Percentiles rank a stretch among this genome's conserved stretches.
phyloP scores from a whole-genome alignment of 2,797 vertebrate species.

The Mormyrops attenuatus region DNA sequence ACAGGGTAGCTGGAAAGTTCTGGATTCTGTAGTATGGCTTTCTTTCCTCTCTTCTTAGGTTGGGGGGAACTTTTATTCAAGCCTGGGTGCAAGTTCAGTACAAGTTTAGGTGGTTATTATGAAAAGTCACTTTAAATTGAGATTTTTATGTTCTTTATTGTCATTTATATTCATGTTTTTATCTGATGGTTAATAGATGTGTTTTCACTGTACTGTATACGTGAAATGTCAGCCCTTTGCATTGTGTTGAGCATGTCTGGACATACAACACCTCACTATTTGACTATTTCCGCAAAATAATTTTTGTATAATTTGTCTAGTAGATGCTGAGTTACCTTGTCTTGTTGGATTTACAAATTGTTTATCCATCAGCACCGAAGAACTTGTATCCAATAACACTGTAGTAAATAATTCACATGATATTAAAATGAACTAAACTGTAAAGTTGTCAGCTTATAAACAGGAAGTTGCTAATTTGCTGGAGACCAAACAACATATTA shows the following conservation, averaged over 20 bases:
- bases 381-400: background rate
- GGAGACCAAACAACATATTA: background rate
- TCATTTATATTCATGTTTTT: background rate
- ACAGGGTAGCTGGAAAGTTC: constrained; percentile 46
- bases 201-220: background rate
- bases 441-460: background rate
- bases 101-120: constrained; percentile 34
- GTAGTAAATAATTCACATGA: background rate
- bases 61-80: constrained; percentile 66
- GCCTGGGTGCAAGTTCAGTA: constrained; percentile 53
- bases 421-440: background rate
- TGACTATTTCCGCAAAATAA: background rate
- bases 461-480: background rate
- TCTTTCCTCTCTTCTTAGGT: constrained; percentile 68
- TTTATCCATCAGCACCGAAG: background rate
- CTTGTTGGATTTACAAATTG: background rate
- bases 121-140: background rate
- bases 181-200: background rate
- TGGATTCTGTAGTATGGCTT: constrained; percentile 58
- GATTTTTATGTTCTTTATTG: background rate
- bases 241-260: background rate
- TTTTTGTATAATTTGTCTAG: background rate
- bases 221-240: background rate
- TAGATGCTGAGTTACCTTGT: background rate
- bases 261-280: background rate